Conservation (phyloP, 2,888 invertebrate species). For the Pristionchus exspectatus region DNA sequence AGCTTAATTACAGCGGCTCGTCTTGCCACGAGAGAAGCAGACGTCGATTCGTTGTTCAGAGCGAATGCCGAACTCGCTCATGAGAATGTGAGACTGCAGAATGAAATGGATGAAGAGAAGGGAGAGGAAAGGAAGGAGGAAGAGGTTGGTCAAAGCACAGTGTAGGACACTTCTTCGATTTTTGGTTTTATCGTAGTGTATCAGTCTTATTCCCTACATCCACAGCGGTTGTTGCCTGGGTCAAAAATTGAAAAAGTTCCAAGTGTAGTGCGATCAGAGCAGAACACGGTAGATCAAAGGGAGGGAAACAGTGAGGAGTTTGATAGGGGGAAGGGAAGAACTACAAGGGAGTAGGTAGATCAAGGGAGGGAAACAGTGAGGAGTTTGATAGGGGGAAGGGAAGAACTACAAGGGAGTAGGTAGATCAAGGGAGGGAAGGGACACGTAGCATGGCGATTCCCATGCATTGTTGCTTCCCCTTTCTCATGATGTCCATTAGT, state of each 20-base stretch:
- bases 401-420: background rate
- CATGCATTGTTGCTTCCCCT: background rate
- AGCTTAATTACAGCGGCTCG: conserved; percentile 74
- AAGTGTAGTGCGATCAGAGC: background rate
- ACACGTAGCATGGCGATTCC: background rate
- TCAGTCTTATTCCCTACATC: too few relatives aligned
- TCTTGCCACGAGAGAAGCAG: conserved; percentile 72
- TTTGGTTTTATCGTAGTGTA: too few relatives aligned
- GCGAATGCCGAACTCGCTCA: conserved; percentile 75
- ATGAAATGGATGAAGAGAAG: conserved; percentile 69
- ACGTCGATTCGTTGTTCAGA: conserved; percentile 76
- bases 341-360: too few relatives aligned
- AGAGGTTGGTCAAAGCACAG: background rate
- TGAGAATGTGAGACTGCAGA: conserved; percentile 74
- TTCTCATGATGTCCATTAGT: background rate
- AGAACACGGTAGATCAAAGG: background rate
- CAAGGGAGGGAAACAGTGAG: background rate
- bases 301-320: background rate
- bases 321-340: background rate
- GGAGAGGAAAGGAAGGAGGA: conserved; percentile 56
- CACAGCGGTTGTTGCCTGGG: too few relatives aligned
- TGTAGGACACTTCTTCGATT: background rate
- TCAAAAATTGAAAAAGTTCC: background rate
- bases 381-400: background rate
- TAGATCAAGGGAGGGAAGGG: background rate